Conservation (phyloP, 2,797 vertebrate species). For the Melanotaenia pygmaea region DNA sequence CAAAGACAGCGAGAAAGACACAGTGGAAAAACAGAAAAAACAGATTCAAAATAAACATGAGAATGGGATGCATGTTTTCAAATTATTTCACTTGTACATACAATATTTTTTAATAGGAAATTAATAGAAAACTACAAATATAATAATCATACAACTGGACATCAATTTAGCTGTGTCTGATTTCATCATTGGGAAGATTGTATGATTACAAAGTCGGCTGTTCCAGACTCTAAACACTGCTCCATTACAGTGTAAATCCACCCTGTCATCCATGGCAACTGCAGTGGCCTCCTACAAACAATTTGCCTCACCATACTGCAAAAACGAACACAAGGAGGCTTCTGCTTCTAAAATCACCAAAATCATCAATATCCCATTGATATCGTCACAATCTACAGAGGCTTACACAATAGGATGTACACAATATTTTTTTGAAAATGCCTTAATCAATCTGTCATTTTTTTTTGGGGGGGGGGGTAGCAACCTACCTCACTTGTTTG, state of each 20-base stretch:
- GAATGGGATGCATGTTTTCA: conserved; percentile 9
- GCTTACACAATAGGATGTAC: not conserved
- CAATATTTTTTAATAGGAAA: conserved; percentile 6
- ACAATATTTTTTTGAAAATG: no score
- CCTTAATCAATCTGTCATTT: no score
- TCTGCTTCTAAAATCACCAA: not conserved
- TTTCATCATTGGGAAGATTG: not conserved
- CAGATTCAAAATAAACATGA: conserved; percentile 15
- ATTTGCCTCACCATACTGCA: not conserved
- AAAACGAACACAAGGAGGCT: not conserved
- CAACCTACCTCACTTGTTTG: not conserved
- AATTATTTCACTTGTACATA: not conserved
- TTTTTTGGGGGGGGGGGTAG: no score
- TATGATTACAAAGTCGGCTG: not conserved
- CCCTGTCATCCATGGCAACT: not conserved
- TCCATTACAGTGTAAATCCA: not conserved
- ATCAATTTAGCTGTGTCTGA: not conserved
- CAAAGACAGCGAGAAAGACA: conserved; percentile 40
- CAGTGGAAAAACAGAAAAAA: conserved; percentile 11
- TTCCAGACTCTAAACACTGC: not conserved
- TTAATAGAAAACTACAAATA: not conserved
- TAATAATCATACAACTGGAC: not conserved
- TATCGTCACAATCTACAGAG: not conserved
- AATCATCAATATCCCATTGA: no score
- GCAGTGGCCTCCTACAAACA: not conserved